A percentile compares a stretch with the other conserved stretches of the same genome.
Evolutionary conservation across 2,113 vertebrate species (phyloP).

Genomic region (Gulo gulo): DNA sequence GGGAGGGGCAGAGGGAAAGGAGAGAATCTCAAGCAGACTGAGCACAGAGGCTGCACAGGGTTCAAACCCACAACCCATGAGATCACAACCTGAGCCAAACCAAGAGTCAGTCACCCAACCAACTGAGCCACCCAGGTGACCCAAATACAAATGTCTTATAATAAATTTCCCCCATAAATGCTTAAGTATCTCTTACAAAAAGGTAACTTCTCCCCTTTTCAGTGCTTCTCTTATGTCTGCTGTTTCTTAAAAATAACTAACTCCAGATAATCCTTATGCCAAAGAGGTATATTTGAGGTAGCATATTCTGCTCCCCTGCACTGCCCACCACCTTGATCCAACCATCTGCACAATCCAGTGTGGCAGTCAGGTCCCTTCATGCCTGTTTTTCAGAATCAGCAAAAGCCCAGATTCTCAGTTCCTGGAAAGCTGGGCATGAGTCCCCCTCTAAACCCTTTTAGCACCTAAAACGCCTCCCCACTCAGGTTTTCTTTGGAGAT

Average conservation of each 20-base stretch:
- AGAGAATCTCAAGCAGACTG: neutral
- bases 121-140: neutral
- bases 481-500: neutral
- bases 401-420: neutral
- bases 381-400: neutral
- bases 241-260: neutral
- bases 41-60: neutral
- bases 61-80: neutral
- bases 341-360: neutral
- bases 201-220: neutral
- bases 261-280: neutral
- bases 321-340: neutral
- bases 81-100: neutral
- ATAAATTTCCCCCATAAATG: neutral
- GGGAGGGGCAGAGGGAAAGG: neutral
- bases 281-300: neutral
- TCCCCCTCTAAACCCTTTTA: neutral
- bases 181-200: neutral
- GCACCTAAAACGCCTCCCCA: neutral
- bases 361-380: neutral
- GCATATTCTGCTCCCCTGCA: neutral
- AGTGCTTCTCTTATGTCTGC: neutral
- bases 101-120: neutral
- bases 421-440: neutral
- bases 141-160: neutral